A percentile compares a stretch with the other conserved stretches of the same genome.
Conservation (phyloP, 1,140 invertebrate genomes). For the Drusus annulatus region DNA sequence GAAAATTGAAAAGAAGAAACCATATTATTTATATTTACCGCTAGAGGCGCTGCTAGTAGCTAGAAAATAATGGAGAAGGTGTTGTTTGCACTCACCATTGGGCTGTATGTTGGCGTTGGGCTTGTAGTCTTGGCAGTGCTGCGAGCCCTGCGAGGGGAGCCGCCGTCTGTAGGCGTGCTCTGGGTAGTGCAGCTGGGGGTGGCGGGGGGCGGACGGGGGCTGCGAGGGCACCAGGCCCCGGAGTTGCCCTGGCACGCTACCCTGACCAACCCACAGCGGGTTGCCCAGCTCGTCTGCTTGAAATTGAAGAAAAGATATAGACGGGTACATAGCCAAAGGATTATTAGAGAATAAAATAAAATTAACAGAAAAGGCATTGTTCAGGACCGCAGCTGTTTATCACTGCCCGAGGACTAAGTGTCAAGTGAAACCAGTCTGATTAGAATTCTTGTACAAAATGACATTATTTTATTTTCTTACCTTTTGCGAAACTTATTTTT, state of each 20-base stretch:
- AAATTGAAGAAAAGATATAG: constrained; percentile 36
- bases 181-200: constrained; percentile 22
- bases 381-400: too few relatives aligned
- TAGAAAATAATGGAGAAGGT: too few relatives aligned
- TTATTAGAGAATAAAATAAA: neutral
- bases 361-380: too few relatives aligned
- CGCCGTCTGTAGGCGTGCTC: constrained; percentile 27
- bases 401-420: too few relatives aligned
- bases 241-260: constrained; percentile 42
- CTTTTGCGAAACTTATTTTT: too few relatives aligned
- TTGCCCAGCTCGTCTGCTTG: constrained; percentile 53
- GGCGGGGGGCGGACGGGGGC: constrained; percentile 12
- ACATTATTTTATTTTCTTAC: too few relatives aligned
- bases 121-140: constrained; percentile 66
- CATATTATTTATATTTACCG: too few relatives aligned
- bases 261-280: constrained; percentile 49
- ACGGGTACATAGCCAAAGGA: neutral
- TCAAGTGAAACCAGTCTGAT: too few relatives aligned
- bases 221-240: constrained; percentile 27
- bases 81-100: constrained; percentile 50
- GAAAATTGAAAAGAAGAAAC: too few relatives aligned
- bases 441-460: too few relatives aligned
- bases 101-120: constrained; percentile 63
- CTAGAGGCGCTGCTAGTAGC: too few relatives aligned
- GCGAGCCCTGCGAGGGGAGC: constrained; percentile 58